Base-by-base conservation (phyloP, 2,113 vertebrate genomes). In the Cepphus grylle region DNA sequence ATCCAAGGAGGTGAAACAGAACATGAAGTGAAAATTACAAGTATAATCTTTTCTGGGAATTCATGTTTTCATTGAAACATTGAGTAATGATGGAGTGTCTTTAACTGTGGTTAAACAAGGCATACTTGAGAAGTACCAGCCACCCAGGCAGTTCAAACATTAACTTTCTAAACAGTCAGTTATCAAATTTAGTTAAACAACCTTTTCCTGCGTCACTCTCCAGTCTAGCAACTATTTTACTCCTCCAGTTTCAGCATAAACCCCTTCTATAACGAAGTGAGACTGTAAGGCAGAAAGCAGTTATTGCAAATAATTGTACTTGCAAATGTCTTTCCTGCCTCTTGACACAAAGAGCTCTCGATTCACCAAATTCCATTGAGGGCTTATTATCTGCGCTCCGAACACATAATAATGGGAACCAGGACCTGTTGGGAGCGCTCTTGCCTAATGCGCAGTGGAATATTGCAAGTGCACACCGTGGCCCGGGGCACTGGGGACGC, bases 281-380 rank as follows among this genome's bases (percentile, higher is more conserved):
- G 40, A 52, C 72, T 85, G 45, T 53, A 86, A 96, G 76, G 78
- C 81, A 93, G 88, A 91, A 74, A 86, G 56, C 53, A 74, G 88
- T 62, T 88, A 80, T 2, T 81, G 86, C 93, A 96, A 91, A 82
- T 87, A 94, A 93, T 96, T 2, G 5, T 88, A 87, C 79, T 97
- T 94, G 94, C 88, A 92, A 90, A 97, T 94, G 67, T 77, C 62
- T 91, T 36, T 76, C 72, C 77, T 96, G 90, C 93, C 76, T 95
- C 58, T 91, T 96, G 94, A 96, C 90, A 96, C 74, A 95, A 93
- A 93, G 70, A 92, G 90, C 94, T 95, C 91, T 93, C 91, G 76
- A 90, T 90, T 84, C 67, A 22, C 86, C 56, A 49, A 94, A 92
- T 95, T 95, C 89, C 78, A 12, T 1, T 0, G 81, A 70, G 94